Evolutionary conservation across 1,140 invertebrate genomes (phyloP), one percentile per base, ranked within the genome.

Genomic region (Tenebrio molitor): DNA sequence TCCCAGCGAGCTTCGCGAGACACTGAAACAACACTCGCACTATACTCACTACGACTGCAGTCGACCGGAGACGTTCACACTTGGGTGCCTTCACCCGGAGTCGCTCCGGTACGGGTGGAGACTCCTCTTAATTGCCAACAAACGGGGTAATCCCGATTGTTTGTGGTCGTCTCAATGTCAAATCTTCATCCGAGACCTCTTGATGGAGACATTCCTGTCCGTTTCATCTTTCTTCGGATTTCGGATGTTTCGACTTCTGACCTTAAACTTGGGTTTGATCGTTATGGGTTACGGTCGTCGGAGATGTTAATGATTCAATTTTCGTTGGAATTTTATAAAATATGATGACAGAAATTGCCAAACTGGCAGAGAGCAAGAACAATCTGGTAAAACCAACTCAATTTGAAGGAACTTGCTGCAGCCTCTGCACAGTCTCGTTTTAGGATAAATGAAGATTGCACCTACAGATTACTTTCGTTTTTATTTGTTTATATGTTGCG

Each of bases 1-100:
- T 50, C 73, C 50, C 63, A 71, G 44, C 69, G 64, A 74, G 50
- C 73, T 74, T 74, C 69, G 65, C 73, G 73, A 74, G 64, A 69
- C 73, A 74, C 73, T 74, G 64, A 68, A 68, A 46, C 39, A 68
- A 23, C 39, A 65, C 50, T 14, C 3, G 50, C 50, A 58, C 50
- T 29, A 10, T 58, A 6, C 44, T 50, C 44, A 19, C 21, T 25
- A 14, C 50, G 50, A 58, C 50, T 58, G 50, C 50, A 58, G 19
- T 25, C 50, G 50, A 58, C 50, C 50, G 50, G 50, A 58, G 50
- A 58, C 50, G 50, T 58, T 58, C 50, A 58, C 50, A 58, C 50
- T 58, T 58, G 50, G 50, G 23, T 58, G 50, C 50, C 50, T 58
- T 58, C 50, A 58, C 50, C 50, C 50, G 50, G 50, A 58, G 50